Base-by-base conservation (phyloP, 2,888 invertebrate genomes). In the Tyria jacobaeae region DNA sequence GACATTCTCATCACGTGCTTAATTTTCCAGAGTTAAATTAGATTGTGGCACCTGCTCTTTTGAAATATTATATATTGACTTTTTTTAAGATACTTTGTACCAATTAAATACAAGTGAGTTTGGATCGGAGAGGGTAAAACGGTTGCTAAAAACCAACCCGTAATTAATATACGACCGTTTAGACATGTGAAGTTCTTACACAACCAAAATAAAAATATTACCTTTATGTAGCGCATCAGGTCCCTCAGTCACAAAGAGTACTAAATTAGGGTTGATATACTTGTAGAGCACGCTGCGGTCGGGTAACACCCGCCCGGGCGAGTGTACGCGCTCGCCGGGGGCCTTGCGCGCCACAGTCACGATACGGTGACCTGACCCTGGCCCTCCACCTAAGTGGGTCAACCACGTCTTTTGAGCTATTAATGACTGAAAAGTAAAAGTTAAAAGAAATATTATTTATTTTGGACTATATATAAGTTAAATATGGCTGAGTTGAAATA, bases 281-380 rank as follows among this genome's bases (percentile, higher is more conserved):
- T 99, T 99, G 94, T 99, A 99, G 41, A 99, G 95, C 58, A 99
- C 99, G 77, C 98, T 98, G 68, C 99, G 95, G 94, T 99, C 99
- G 39, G 97, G 97, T 73, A 99, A 94, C 55, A 99, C 99, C 72
- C 98, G 95, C 27, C 99, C 99, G 85, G 99, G 98, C 0, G 99
- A 99, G 89, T 99, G 99, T 17, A 98, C 97, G 65, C 96, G 95
- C 92, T 97, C 97, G 71, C 94, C 92, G 10, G 95, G 89, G 78
- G 96, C 95, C 81, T 97, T 96, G 35, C 94, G 94, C 57, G 95
- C 96, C 9, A 96, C 89, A 2, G 95, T 94, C 54, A 95, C 94
- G 47, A 97, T 94, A 75, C 94, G 94, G 77, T 96, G 96, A 12
- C 91, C 91, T 9, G 95, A 90, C 71, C 90, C 94, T 15, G 94